Percentiles rank a stretch among this genome's conserved stretches.
Evolutionary conservation across 1,140 invertebrate genomes (phyloP).

Genomic region (Drepana arcuata): DNA sequence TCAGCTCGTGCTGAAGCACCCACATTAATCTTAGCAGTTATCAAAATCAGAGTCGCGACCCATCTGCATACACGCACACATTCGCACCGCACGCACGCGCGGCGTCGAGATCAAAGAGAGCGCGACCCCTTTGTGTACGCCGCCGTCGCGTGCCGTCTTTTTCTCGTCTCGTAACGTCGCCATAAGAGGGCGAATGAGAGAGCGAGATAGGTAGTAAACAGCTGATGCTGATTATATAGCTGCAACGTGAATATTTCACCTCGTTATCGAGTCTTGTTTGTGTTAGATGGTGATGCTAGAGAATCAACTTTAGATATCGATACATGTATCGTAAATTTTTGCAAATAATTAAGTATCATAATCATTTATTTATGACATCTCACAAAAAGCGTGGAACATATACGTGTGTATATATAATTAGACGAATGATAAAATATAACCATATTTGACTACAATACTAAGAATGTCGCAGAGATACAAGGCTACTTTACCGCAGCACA

Average conservation of each 20-base stretch:
- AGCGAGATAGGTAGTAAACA: constrained; percentile 40
- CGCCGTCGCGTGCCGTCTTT: constrained; percentile 62
- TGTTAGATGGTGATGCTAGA: constrained; percentile 60
- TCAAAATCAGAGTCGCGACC: constrained; percentile 59
- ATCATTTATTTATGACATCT: too few species aligned
- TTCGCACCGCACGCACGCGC: constrained; percentile 56
- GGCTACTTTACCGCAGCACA: too few species aligned
- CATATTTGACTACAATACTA: too few species aligned
- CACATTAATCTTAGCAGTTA: constrained; percentile 69
- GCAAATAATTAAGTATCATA: too few species aligned
- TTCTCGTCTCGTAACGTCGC: constrained; percentile 36
- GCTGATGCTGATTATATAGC: constrained; percentile 59
- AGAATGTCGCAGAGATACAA: too few species aligned
- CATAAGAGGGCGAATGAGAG: constrained; percentile 29
- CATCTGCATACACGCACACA: constrained; percentile 62
- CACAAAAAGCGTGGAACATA: too few species aligned
- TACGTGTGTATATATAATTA: too few species aligned
- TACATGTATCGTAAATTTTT: too few species aligned
- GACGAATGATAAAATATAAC: too few species aligned
- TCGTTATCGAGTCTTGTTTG: constrained; percentile 71
- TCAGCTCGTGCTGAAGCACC: constrained; percentile 23
- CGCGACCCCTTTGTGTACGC: constrained; percentile 64
- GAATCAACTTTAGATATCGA: constrained; percentile 42
- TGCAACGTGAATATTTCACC: constrained; percentile 70
- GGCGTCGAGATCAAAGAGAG: constrained; percentile 64